These are phyloP conservation scores for Muscina levida DNA, from an alignment of 2,888 invertebrate genomes.

Conservation along the genomic window DNA sequence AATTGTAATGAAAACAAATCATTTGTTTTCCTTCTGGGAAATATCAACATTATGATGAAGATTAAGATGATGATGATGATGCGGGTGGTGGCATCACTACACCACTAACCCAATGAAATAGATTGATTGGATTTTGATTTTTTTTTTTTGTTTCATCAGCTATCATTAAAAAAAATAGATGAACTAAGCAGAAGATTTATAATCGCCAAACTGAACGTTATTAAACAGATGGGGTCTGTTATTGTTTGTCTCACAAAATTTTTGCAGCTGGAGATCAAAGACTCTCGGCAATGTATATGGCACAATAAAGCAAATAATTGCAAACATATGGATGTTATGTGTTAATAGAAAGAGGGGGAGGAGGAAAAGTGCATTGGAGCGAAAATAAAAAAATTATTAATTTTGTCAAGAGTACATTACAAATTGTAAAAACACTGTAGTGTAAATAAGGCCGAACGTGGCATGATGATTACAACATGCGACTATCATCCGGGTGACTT, in stretches of 20 bases:
- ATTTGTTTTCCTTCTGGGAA: background rate
- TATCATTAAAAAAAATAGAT: no score
- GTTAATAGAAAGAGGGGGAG: no score
- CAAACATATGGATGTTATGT: background rate
- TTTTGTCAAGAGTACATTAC: no score
- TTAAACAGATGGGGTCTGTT: slow-evolving; percentile 6
- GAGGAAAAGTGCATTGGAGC: no score
- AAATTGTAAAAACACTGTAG: no score
- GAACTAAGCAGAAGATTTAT: background rate
- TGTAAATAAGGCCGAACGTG: no score
- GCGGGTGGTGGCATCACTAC: slow-evolving; percentile 1
- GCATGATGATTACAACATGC: no score
- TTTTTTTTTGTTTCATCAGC: background rate
- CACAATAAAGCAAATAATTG: slow-evolving; percentile 60
- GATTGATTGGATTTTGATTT: slow-evolving; percentile 1
- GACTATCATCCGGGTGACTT: no score
- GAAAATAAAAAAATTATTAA: no score
- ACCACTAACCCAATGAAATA: slow-evolving; percentile 36
- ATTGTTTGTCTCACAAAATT: slow-evolving; percentile 49
- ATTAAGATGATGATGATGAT: no score
- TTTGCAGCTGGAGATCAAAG: slow-evolving; percentile 52
- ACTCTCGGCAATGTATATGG: slow-evolving; percentile 33
- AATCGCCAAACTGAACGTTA: background rate
- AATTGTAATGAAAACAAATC: slow-evolving; percentile 21
- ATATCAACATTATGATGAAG: slow-evolving; percentile 2